Base-by-base conservation (phyloP, 1,140 invertebrate species). In the Ladona fulva region DNA sequence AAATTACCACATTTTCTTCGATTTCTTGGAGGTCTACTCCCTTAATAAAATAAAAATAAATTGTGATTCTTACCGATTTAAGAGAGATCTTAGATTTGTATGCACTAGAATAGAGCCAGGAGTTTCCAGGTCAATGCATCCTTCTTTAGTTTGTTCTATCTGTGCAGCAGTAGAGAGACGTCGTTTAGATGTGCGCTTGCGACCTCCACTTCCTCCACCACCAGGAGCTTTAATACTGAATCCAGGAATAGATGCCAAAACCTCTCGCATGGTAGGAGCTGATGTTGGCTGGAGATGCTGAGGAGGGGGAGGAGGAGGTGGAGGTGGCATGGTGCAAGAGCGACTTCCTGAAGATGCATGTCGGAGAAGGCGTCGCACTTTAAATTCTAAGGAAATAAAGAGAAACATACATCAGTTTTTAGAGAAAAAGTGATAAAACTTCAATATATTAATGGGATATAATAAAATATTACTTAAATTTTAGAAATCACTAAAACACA, bases 71-170 rank as follows among this genome's bases (percentile, higher is more conserved):
- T 66, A 66, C 52, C 52, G 52, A 66, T 94, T 95, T 59, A 99
- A 86, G 78, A 98, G 86, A 76, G 92, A 90, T 83, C 95, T 88
- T 76, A 98, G 88, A 87, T 97, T 97, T 0, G 94, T 95, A 82
- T 95, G 95, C 24, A 95, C 93, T 81, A 99, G 88, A 81, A 99
- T 96, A 74, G 96, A 98, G 83, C 97, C 95, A n/a, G 97, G 95
- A 42, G 96, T 97, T 87, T 97, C 95, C 81, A 99, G 87, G 87
- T 99, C 96, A 80, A 99, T 95, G 83, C 93, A 94, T 52, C 96
- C 95, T 86, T 97, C 95, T 85, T 94, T 93, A 22, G 93, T 94
- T 85, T 96, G 93, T 82, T 96, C 94, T 79, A 98, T 87, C 84
- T 98, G 96, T 78, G 95, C 95, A 75, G 95, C 95, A 78, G 94